Conservation (phyloP, 2,888 invertebrate species). For the Pristionchus exspectatus region DNA sequence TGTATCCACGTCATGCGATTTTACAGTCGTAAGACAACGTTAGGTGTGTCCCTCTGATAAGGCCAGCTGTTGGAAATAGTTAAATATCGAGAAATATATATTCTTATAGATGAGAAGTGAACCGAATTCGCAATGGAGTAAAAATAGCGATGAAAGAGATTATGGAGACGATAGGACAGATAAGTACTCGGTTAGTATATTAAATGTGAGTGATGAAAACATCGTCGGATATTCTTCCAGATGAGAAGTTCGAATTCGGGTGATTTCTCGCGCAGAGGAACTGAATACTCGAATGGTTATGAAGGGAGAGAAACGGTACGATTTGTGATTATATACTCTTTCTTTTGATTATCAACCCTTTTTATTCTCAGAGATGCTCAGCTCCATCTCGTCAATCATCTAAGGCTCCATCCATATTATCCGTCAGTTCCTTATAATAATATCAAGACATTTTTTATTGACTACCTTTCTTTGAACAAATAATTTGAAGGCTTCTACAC, state of each 20-base stretch:
- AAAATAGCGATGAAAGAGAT: no score
- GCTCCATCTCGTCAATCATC: background rate
- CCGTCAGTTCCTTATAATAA: background rate
- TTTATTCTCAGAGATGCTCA: background rate
- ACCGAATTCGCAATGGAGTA: background rate
- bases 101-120: background rate
- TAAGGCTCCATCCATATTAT: background rate
- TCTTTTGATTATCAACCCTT: background rate
- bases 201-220: no score
- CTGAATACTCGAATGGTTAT: background rate
- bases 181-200: no score
- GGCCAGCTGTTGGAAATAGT: no score
- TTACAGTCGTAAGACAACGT: no score
- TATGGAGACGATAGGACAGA: no score
- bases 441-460: background rate
- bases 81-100: background rate
- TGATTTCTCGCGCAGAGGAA: background rate
- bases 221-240: background rate
- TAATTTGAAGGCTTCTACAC: no score
- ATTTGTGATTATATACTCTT: background rate
- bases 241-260: background rate
- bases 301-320: background rate
- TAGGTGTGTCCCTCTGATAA: no score
- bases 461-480: no score
- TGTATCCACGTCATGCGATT: no score